phyloP scores from a whole-genome alignment of 2,797 vertebrate genomes.

The Gambelia wislizenii region DNA sequence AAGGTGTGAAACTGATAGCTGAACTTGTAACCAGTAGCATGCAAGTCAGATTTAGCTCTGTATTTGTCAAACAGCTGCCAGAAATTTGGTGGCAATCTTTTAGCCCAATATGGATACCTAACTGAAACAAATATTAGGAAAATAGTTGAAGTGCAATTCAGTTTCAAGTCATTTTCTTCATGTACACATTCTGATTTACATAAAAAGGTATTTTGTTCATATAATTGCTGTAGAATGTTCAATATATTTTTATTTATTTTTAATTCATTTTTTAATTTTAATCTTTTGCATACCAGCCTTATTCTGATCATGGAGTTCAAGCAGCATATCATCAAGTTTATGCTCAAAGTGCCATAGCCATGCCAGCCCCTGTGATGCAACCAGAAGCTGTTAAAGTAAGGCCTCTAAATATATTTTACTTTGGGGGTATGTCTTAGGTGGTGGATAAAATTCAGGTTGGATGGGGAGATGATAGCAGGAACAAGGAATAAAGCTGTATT shows the following conservation, averaged over 20 bases:
- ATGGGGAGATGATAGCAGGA: neutral
- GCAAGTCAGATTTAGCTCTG: neutral
- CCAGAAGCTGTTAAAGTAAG: constrained; percentile 70
- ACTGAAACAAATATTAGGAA: neutral
- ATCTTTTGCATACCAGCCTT: constrained; percentile 69
- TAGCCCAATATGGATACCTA: neutral
- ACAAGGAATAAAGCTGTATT: neutral
- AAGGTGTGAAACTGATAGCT: too few relatives aligned
- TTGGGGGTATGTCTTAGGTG: neutral
- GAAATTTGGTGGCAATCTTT: neutral
- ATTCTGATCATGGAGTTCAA: constrained; percentile 79
- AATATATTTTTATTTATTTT: neutral
- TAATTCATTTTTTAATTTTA: constrained; percentile 16
- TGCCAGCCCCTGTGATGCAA: constrained; percentile 79
- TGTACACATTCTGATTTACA: neutral
- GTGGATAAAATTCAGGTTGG: neutral
- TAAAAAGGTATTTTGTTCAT: neutral
- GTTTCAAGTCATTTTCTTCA: neutral
- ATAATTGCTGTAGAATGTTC: constrained; percentile 29
- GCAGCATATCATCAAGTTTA: constrained; percentile 75
- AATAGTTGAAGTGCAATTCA: neutral
- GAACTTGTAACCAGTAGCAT: neutral
- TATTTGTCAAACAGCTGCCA: neutral
- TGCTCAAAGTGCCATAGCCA: constrained; percentile 73
- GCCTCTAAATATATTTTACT: neutral